A percentile compares a stretch with the other conserved stretches of the same genome.
Conservation (phyloP, 2,888 invertebrate genomes). For the Tuberolachnus salignus region DNA sequence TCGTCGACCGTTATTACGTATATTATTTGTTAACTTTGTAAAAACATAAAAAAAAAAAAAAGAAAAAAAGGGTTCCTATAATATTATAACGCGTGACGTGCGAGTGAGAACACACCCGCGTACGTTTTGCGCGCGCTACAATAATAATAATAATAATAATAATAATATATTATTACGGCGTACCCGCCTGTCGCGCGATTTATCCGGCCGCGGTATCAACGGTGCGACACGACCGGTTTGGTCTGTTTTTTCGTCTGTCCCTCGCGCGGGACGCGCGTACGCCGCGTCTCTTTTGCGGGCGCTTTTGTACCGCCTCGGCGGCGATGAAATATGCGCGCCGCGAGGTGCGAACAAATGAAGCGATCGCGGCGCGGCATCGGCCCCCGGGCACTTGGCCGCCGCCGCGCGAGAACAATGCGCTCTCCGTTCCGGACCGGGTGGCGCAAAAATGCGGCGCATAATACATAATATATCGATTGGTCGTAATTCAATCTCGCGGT, state of each 20-base stretch:
- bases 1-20: background rate
- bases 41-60: background rate
- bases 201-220: too few species aligned
- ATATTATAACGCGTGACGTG: too few species aligned
- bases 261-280: background rate
- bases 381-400: background rate
- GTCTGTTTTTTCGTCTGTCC: background rate
- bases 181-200: too few species aligned
- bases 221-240: conserved; percentile 12
- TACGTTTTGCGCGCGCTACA: too few species aligned
- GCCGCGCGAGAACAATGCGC: conserved; percentile 26
- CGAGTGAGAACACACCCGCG: background rate
- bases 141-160: too few species aligned
- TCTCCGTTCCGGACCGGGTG: background rate
- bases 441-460: conserved; percentile 5
- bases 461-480: conserved; percentile 22
- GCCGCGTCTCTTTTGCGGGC: background rate
- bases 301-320: background rate
- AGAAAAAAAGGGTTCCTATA: background rate
- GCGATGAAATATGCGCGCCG: background rate
- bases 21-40: background rate
- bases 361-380: background rate
- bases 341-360: conserved; percentile 46
- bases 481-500: conserved; percentile 39
- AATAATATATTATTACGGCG: too few species aligned